Evolutionary conservation across 2,888 invertebrate species (phyloP), one percentile per base, ranked within the genome.

Genomic region (Drosophila anceps): DNA sequence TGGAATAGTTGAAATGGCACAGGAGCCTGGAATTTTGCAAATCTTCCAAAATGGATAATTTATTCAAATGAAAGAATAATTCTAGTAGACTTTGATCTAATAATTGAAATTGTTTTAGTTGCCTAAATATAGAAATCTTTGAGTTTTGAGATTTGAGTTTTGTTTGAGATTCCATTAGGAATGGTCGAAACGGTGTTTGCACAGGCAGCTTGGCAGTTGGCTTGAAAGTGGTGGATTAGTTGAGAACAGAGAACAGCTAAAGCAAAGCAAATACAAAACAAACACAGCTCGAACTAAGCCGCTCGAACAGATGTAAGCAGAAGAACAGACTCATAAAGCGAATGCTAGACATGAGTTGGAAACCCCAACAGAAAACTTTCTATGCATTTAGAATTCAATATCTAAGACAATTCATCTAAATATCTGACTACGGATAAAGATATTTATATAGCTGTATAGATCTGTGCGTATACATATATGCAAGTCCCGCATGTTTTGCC

Each of bases 401-500:
- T 55, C 71, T 69, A 20, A 39, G 50, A 31, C 10, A 18, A 44
- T 37, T 29, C 15, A 20, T 33, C 48, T 35, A 27, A 27, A 54
- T 46, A 54, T 51, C 48, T 12, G n/a, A 46, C 10, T 31, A 64
- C 41, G 55, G 63, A 24, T 37, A 51, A 51, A 2, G n/a, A n/a
- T 10, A 18, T 39, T 10, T 48, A n/a, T 50, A 29, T 48, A 29
- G 29, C 10, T 29, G 1, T 18, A 4, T 41, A 48, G 15, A 46
- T 44, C 24, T 44, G 18, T 35, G 4, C 48, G 20, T 37, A 8
- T 53, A 41, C 48, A n/a, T 37, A 8, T 53, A 41, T 69, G 44
- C 61, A 31, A 27, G 46, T 4, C 58, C 69, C 65, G 64, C 73
- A 69, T 59, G 53, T 64, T 70, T 72, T 67, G 70, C 68, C 74